Evolutionary conservation across 2,797 vertebrate species (phyloP).

Genomic region (Pterois miles): DNA sequence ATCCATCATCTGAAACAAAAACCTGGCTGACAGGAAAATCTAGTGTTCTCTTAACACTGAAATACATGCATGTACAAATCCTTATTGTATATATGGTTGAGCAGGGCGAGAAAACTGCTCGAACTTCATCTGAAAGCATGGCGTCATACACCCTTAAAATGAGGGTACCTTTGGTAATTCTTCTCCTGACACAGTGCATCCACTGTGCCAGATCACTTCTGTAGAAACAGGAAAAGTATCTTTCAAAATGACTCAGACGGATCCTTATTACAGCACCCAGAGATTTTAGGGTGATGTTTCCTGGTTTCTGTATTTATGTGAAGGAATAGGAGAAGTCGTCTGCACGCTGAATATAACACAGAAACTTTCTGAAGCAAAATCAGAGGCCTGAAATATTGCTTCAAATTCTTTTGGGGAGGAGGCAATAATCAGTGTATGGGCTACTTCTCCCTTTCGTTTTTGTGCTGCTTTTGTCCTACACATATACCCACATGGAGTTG

Average conservation of each 20-base stretch:
- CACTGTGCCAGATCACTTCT: background rate
- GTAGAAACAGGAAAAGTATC: background rate
- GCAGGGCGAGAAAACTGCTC: background rate
- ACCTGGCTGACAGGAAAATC: constrained; percentile 30
- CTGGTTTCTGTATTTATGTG: background rate
- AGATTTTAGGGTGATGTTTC: background rate
- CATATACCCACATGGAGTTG: background rate
- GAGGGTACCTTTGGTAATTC: background rate
- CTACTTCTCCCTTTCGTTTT: background rate
- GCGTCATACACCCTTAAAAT: background rate
- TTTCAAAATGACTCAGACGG: background rate
- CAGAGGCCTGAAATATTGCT: background rate
- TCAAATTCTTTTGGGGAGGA: background rate
- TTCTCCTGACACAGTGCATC: background rate
- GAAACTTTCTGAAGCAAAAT: background rate
- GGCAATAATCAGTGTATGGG: background rate
- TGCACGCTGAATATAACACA: background rate
- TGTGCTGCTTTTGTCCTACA: background rate
- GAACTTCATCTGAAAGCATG: background rate
- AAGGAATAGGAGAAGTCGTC: background rate
- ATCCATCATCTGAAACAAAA: constrained; percentile 28
- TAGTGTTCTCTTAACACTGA: background rate
- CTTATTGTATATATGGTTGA: background rate
- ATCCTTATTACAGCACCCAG: background rate
- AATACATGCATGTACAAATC: constrained; percentile 14